Evolutionary conservation across 2,113 vertebrate genomes (phyloP), one percentile per base, ranked within the genome.

Genomic region (Centropus unirufus): DNA sequence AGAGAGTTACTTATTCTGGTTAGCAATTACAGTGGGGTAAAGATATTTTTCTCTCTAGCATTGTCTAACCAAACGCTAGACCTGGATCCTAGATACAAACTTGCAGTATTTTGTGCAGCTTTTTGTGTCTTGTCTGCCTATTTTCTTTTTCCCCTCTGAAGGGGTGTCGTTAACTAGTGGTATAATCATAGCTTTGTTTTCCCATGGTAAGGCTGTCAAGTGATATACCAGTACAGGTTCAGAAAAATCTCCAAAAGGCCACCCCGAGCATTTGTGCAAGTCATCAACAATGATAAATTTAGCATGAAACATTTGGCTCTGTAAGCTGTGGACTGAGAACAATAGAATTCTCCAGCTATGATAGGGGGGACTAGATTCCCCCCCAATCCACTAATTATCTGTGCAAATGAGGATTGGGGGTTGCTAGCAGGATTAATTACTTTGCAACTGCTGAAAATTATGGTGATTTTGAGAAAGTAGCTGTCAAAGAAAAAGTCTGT

Each of bases 341-440:
- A 96, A 93, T 80, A 47, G 51, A 59, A 92, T 90, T 77, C 68
- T 87, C 77, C 34, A 79, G 67, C 84, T 83, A 57, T 42, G 70
- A 67, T 80, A 86, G 84, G 12, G 76, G 36, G 47, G 40, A 88
- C 70, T 74, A 57, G 67, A 62, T 89, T 49, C 83, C 39, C 55
- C 52, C 47, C 46, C 46, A 46, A 76, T 52, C 62, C 62, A 55
- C 34, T 91, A 80, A 96, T 97, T 96, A 83, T 87, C 86, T 93
- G 54, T 76, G 64, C 64, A 92, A 95, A 87, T 66, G 36, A 93
- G 82, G 84, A 42, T 32, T 92, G 91, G 83, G 83, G 67, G 44
- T 89, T 93, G 58, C 83, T 90, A 77, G 78, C 42, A 87, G 89
- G 51, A 94, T 94, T 95, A 95, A 96, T 95, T 92, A 91, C 81